Conservation (phyloP, 2,113 vertebrate genomes). For the Taurulus bubalis region DNA sequence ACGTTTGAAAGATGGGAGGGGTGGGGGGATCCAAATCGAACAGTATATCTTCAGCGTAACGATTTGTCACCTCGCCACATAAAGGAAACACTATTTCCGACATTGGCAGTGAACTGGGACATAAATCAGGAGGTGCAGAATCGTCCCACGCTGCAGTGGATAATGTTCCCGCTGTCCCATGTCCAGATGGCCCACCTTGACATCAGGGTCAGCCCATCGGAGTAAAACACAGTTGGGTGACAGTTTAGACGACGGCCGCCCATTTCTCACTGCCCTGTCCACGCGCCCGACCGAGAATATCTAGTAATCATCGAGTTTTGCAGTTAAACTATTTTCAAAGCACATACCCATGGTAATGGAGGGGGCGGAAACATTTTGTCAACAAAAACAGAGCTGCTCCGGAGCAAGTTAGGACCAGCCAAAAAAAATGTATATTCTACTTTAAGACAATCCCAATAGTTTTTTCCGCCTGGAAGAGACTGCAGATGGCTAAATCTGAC, state of each 20-base stretch:
- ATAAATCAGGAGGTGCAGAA: neutral
- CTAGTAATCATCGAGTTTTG: neutral
- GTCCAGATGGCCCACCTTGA: neutral
- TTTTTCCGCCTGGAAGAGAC: conserved; percentile 14
- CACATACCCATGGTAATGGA: neutral
- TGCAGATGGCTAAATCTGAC: neutral
- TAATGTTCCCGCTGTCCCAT: neutral
- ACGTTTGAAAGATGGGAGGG: neutral
- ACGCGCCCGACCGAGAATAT: too few relatives aligned
- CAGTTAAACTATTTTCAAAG: neutral
- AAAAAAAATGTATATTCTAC: conserved; percentile 17
- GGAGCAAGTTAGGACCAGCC: conserved; percentile 4
- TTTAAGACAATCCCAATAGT: conserved; percentile 3
- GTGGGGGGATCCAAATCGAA: too few relatives aligned
- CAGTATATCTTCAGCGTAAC: neutral
- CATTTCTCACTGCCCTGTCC: neutral
- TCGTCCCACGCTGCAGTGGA: neutral
- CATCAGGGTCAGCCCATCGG: neutral
- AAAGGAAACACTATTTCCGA: neutral
- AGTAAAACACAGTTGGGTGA: neutral
- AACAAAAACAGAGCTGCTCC: neutral
- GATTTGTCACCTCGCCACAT: neutral
- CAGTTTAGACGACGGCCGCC: neutral
- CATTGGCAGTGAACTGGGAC: neutral
- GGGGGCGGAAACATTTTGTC: neutral